Conservation (phyloP, 1,140 invertebrate species). For the Steinernema khuongi region DNA sequence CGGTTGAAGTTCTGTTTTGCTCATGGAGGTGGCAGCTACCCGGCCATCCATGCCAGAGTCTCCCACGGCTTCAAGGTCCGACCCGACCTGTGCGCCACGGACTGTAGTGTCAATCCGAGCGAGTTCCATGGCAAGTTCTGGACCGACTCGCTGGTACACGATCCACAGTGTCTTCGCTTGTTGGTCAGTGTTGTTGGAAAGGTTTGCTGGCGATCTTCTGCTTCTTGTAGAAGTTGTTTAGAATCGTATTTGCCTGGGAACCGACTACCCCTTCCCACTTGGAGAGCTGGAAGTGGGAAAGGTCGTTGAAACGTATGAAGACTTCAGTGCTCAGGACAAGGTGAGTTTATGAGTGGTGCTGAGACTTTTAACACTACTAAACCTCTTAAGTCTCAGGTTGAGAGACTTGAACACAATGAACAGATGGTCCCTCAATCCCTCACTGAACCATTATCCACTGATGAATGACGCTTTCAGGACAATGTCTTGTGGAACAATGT, state of each 20-base stretch:
- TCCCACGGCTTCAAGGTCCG: slow-evolving; percentile 61
- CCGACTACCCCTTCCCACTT: slow-evolving; percentile 67
- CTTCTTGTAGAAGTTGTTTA: slow-evolving; percentile 45
- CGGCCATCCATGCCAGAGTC: slow-evolving; percentile 61
- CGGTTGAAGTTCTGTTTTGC: slow-evolving; percentile 64
- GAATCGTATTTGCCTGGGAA: slow-evolving; percentile 65
- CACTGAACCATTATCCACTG: background rate
- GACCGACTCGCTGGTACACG: slow-evolving; percentile 66
- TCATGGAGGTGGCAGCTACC: slow-evolving; percentile 66
- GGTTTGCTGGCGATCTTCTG: slow-evolving; percentile 46
- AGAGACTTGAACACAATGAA: too few species aligned
- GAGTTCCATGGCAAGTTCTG: slow-evolving; percentile 64
- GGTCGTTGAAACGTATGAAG: slow-evolving; percentile 61
- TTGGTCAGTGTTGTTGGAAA: slow-evolving; percentile 64
- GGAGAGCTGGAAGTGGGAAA: slow-evolving; percentile 65
- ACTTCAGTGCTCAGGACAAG: slow-evolving; percentile 45
- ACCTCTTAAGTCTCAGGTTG: too few species aligned
- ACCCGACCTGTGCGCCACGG: slow-evolving; percentile 65
- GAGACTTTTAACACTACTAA: too few species aligned
- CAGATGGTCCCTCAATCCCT: too few species aligned
- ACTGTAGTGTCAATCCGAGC: slow-evolving; percentile 60
- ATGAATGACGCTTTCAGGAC: slow-evolving; percentile 29
- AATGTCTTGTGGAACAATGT: slow-evolving; percentile 43
- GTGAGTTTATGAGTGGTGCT: slow-evolving; percentile 28
- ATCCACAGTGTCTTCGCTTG: slow-evolving; percentile 61